phyloP scores from a whole-genome alignment of 2,113 vertebrate species.

The Pampusana beccarii region DNA sequence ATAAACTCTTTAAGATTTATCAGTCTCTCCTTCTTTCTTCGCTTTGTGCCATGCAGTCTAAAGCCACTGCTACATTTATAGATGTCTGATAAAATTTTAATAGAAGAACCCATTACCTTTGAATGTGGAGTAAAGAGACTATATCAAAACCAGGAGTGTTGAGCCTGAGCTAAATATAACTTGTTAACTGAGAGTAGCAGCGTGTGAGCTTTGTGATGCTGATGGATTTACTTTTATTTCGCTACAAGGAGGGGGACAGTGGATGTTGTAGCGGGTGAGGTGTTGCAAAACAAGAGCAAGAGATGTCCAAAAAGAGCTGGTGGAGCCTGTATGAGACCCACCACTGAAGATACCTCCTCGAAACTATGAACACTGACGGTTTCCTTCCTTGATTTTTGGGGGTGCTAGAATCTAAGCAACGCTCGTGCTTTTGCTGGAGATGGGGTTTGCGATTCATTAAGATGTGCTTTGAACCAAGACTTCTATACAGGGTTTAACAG shows the following conservation, averaged over 20 bases:
- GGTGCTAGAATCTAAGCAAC: background rate
- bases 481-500: background rate
- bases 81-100: constrained; percentile 78
- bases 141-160: constrained; percentile 51
- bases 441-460: accelerated
- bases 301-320: background rate
- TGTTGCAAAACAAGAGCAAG: background rate
- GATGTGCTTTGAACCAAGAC: background rate
- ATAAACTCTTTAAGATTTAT: constrained; percentile 78
- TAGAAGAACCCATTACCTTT: constrained; percentile 75
- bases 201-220: background rate
- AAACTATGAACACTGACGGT: background rate
- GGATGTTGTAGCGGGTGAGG: background rate
- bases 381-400: background rate
- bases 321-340: background rate
- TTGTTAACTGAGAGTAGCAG: constrained; percentile 14
- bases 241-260: background rate
- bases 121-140: constrained; percentile 64
- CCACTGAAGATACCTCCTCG: accelerated
- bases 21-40: constrained; percentile 63
- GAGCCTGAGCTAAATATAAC: constrained; percentile 52
- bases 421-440: accelerated
- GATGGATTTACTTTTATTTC: constrained; percentile 17
- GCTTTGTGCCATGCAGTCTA: constrained; percentile 61
- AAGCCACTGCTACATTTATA: constrained; percentile 74